These are phyloP conservation scores for Drosophila anomalipes DNA, from an alignment of 2,888 invertebrate species.

Conservation along the genomic window DNA sequence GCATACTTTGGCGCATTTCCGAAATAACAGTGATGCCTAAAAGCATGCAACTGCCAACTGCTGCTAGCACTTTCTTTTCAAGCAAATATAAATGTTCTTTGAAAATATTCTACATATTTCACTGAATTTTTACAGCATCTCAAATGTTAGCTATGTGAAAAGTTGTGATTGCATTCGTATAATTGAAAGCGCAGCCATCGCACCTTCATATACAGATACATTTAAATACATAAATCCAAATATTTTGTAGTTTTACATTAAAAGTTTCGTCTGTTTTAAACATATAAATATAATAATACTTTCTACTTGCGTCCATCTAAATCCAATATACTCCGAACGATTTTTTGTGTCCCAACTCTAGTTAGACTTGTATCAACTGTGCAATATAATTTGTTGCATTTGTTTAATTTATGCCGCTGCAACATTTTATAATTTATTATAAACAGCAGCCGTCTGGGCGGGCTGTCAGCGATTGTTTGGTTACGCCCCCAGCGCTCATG, in stretches of 20 bases:
- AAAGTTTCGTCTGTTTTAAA: conserved; percentile 4
- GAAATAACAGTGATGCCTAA: conserved; percentile 50
- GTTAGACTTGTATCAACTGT: conserved; percentile 56
- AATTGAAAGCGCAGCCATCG: neutral
- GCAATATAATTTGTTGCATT: conserved; percentile 62
- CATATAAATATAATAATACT: neutral
- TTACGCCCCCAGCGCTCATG: neutral
- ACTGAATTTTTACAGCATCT: conserved; percentile 24
- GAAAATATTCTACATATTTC: neutral
- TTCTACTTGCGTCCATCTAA: conserved; percentile 24
- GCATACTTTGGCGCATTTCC: conserved; percentile 45
- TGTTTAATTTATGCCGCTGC: conserved; percentile 67
- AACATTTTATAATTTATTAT: conserved; percentile 72
- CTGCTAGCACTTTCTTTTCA: conserved; percentile 3
- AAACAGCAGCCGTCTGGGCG: conserved; percentile 60
- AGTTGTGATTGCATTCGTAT: conserved; percentile 16
- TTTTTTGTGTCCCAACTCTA: conserved; percentile 2
- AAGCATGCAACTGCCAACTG: conserved; percentile 28
- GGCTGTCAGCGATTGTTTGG: conserved; percentile 72
- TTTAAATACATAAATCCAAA: neutral
- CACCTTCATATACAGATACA: neutral
- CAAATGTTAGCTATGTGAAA: neutral
- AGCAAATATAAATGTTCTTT: conserved; percentile 6
- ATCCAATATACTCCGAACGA: conserved; percentile 19
- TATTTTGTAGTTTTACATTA: neutral